Evolutionary conservation across 2,888 invertebrate genomes (phyloP), one percentile per base, ranked within the genome.

Genomic region (Xestia xanthographa): DNA sequence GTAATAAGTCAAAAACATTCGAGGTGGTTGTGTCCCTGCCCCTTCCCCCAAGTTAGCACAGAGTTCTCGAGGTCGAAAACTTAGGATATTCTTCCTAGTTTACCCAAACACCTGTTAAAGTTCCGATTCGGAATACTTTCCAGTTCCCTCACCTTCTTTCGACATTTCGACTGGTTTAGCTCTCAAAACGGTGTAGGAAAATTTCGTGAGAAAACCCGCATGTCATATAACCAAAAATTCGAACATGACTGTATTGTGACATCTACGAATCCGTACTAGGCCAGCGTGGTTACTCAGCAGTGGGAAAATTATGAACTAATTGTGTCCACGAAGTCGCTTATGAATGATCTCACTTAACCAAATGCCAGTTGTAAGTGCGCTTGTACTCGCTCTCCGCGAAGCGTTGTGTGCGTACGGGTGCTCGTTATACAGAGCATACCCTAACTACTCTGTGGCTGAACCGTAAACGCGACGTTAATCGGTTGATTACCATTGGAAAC

Each of bases 401-500:
- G n/a, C n/a, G 2, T 53, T 3, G 9, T 38, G 9, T 22, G 14
- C 9, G 38, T 38, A 6, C 5, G 4, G 17, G 38, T 26, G 14
- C 20, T 38, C 9, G 0, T 22, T 53, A 0, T 14, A 53, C n/a
- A 53, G 53, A 53, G n/a, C 4, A 14, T 2, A 56, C 6, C 26
- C 17, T n/a, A n/a, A 62, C 22, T 62, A n/a, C 12, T 62, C 34
- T 45, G 5, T 79, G 26, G 48, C 6, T 17, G 0, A 56, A 74
- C 22, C 26, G 12, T 62, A 41, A 43, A 58, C 0, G 14, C 9
- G 12, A 22, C 17, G 48, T 66, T 79, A 67, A 83, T 70, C 60
- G 53, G 62, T 80, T 80, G 12, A 70, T 80, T 83, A 83, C 70
- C 60, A 66, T 41, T 17, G 66, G 56, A 69, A 83, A 79, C 48